These are phyloP conservation scores for Chamaea fasciata DNA, from an alignment of 2,113 vertebrate species.

Conservation along the genomic window DNA sequence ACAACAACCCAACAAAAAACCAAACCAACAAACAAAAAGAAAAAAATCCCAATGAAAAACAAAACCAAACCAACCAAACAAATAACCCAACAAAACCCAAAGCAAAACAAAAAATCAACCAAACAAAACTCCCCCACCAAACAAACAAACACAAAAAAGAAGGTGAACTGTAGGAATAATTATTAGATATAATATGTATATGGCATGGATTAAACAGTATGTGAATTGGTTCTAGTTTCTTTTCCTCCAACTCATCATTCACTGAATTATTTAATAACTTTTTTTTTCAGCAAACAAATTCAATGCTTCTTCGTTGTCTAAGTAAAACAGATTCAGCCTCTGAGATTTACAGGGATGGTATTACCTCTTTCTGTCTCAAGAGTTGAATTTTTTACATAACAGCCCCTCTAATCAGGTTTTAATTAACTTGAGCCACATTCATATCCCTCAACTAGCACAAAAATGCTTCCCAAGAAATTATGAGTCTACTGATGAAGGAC, in stretches of 20 bases:
- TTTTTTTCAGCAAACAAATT: not conserved
- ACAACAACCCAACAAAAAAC: not conserved
- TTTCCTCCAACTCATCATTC: not conserved
- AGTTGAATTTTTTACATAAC: not conserved
- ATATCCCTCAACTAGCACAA: not conserved
- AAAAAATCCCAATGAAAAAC: not conserved
- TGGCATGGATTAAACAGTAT: rapidly evolving
- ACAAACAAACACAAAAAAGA: not conserved
- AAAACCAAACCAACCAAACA: not conserved
- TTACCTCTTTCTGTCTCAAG: not conserved
- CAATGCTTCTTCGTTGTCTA: not conserved
- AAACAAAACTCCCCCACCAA: not conserved
- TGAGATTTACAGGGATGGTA: not conserved
- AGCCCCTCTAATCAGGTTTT: not conserved
- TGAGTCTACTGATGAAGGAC: not conserved
- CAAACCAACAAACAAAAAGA: not conserved
- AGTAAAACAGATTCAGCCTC: not conserved
- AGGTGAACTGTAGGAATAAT: not conserved
- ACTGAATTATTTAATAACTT: not conserved
- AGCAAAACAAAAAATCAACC: not conserved
- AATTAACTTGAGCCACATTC: not conserved
- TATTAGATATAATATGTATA: too few species aligned
- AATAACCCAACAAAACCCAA: not conserved
- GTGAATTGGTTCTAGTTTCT: not conserved
- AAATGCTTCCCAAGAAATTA: not conserved